Evolutionary conservation across 92 coral and sea anemone genomes (phyloP).

Genomic region (Plumapathes pennacea): DNA sequence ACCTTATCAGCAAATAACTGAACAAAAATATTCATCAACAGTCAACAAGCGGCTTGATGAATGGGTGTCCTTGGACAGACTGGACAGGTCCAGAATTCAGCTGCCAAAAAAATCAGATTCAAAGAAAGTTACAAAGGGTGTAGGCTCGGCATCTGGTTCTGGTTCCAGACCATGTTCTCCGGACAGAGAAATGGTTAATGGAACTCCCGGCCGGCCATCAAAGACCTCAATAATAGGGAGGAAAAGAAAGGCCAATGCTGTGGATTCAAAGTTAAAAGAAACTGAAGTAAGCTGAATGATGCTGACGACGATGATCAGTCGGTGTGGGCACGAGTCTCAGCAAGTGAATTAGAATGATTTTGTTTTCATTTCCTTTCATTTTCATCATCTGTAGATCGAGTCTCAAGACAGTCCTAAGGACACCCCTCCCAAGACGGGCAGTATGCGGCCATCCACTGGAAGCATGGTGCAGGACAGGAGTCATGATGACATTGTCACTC

Average conservation of each 20-base stretch:
- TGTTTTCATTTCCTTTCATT: too few species aligned
- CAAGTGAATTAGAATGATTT: too few species aligned
- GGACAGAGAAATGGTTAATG: slow-evolving; percentile 90
- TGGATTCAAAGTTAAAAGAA: too few species aligned
- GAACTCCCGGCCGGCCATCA: slow-evolving; percentile 68
- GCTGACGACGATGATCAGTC: too few species aligned
- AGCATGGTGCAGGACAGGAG: slow-evolving; percentile 99
- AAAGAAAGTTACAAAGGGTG: slow-evolving; percentile 76
- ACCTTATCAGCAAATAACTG: too few species aligned
- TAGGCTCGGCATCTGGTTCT: too few species aligned
- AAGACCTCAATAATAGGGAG: slow-evolving; percentile 75
- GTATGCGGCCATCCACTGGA: slow-evolving; percentile 73
- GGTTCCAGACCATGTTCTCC: slow-evolving; percentile 94
- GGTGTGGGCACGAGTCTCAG: too few species aligned
- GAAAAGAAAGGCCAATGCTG: slow-evolving; percentile 94
- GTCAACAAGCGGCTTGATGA: slow-evolving; percentile 97
- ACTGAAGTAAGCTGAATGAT: too few species aligned
- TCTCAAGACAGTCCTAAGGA: slow-evolving; percentile 94
- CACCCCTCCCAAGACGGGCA: slow-evolving; percentile 80
- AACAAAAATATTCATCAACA: too few species aligned
- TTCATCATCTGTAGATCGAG: slow-evolving; percentile 50
- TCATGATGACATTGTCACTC: slow-evolving; percentile 95
- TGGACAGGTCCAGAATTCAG: slow-evolving; percentile 79
- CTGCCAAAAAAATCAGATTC: slow-evolving; percentile 87
- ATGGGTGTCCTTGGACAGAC: slow-evolving; percentile 84